phyloP scores from a whole-genome alignment of 2,797 vertebrate species.

The Rhadinocentrus ornatus region DNA sequence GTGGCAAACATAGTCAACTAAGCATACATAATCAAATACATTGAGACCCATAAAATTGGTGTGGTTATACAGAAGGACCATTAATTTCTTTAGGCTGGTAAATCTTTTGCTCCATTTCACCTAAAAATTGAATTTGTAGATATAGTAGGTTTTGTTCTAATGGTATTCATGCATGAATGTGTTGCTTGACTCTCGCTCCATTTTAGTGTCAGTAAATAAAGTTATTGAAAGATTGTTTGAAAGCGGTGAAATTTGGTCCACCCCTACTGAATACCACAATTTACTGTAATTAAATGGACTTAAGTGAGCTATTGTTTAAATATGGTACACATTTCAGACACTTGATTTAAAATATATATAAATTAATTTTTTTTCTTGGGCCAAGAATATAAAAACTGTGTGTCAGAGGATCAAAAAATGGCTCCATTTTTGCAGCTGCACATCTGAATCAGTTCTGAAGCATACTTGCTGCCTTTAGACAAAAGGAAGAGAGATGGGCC shows the following conservation, averaged over 20 bases:
- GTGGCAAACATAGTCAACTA: constrained; percentile 50
- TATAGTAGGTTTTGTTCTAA: neutral
- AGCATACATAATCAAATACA: constrained; percentile 52
- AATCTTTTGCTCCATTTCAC: constrained; percentile 21
- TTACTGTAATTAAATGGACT: neutral
- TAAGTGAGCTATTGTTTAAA: neutral
- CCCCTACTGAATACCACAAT: neutral
- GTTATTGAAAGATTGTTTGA: neutral
- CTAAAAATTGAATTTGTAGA: constrained; percentile 7
- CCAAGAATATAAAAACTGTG: neutral
- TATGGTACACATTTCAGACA: neutral
- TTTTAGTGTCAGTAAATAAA: constrained; percentile 3
- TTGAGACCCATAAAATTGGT: constrained; percentile 31
- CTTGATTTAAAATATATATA: neutral
- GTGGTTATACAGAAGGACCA: constrained; percentile 17
- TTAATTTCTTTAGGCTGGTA: constrained; percentile 9
- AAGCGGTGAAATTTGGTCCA: neutral
- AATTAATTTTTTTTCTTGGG: neutral
- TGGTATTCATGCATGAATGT: neutral
- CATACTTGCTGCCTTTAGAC: neutral
- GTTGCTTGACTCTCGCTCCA: neutral
- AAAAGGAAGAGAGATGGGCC: neutral
- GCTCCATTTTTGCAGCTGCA: neutral
- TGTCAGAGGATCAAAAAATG: neutral
- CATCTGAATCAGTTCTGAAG: neutral